Conservation (phyloP, 2,797 vertebrate species). For the Brachyalestes nurse region DNA sequence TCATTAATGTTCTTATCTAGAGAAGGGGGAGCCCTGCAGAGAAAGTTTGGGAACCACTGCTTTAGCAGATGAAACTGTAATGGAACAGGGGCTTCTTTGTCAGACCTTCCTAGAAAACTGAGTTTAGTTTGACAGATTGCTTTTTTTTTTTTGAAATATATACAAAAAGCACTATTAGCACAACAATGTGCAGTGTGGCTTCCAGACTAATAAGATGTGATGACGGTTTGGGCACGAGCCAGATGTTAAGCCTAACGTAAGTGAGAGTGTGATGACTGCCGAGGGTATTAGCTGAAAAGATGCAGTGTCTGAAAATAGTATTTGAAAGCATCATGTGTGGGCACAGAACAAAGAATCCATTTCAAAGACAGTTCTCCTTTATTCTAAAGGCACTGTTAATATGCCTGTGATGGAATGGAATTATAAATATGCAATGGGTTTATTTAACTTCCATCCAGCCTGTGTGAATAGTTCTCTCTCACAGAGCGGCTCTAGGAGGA, state of each 20-base stretch:
- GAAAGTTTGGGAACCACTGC: too few species aligned
- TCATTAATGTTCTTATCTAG: too few species aligned
- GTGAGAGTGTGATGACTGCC: conserved; percentile 35
- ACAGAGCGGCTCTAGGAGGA: conserved; percentile 63
- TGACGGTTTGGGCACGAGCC: conserved; percentile 55
- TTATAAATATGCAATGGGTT: conserved; percentile 69
- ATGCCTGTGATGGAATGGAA: conserved; percentile 71
- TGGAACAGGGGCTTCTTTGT: background rate
- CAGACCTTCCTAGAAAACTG: conserved; percentile 47
- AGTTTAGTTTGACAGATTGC: conserved; percentile 25
- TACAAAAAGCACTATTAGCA: conserved; percentile 56
- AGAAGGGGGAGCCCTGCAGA: too few species aligned
- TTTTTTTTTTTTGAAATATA: conserved; percentile 38
- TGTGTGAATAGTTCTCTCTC: conserved; percentile 66
- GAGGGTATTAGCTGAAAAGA: conserved; percentile 42
- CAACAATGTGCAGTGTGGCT: conserved; percentile 57
- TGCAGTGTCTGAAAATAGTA: conserved; percentile 60
- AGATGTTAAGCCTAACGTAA: conserved; percentile 58
- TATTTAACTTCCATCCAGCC: conserved; percentile 64
- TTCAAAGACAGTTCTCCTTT: conserved; percentile 61
- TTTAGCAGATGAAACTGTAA: too few species aligned
- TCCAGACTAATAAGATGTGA: conserved; percentile 57
- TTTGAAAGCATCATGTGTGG: conserved; percentile 62
- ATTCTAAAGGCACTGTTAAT: conserved; percentile 66
- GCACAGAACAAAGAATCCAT: conserved; percentile 64